A percentile compares a stretch with the other conserved stretches of the same genome.
These are phyloP conservation scores for Diarsia rubi DNA, from an alignment of 2,888 invertebrate species.

Conservation along the genomic window DNA sequence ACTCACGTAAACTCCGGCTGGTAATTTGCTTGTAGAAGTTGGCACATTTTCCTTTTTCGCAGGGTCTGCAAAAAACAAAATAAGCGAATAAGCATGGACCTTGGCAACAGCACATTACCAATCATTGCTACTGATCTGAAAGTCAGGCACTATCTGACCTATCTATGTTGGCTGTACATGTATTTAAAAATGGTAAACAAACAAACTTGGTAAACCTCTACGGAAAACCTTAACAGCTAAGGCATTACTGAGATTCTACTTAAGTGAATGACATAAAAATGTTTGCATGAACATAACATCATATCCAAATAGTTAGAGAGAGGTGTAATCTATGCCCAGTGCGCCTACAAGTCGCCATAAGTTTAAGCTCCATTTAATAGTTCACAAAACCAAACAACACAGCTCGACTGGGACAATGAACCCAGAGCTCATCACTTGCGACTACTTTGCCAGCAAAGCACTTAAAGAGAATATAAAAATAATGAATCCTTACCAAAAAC, in stretches of 20 bases:
- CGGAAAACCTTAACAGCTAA: background rate
- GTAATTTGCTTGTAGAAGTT: conserved; percentile 66
- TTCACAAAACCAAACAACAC: background rate
- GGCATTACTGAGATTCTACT: background rate
- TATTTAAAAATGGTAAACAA: background rate
- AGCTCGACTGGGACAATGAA: background rate
- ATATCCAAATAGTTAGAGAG: background rate
- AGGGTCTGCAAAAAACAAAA: conserved; percentile 77
- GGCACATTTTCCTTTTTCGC: conserved; percentile 25
- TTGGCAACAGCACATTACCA: background rate
- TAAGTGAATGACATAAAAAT: background rate
- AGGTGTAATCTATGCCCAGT: background rate
- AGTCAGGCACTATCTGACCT: background rate
- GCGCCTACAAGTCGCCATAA: background rate
- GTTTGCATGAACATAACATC: background rate
- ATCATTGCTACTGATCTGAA: background rate
- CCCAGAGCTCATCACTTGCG: background rate
- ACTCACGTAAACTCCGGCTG: conserved; percentile 82
- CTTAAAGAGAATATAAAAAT: background rate
- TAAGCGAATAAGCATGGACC: no score
- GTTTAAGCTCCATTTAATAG: background rate
- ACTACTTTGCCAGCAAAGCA: background rate
- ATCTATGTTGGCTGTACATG: background rate
- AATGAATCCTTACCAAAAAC: conserved; percentile 77
- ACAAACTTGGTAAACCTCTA: background rate